A percentile compares a stretch with the other conserved stretches of the same genome.
These are phyloP conservation scores for Microplitis deprimator DNA, from an alignment of 2,888 invertebrate species.

Conservation along the genomic window DNA sequence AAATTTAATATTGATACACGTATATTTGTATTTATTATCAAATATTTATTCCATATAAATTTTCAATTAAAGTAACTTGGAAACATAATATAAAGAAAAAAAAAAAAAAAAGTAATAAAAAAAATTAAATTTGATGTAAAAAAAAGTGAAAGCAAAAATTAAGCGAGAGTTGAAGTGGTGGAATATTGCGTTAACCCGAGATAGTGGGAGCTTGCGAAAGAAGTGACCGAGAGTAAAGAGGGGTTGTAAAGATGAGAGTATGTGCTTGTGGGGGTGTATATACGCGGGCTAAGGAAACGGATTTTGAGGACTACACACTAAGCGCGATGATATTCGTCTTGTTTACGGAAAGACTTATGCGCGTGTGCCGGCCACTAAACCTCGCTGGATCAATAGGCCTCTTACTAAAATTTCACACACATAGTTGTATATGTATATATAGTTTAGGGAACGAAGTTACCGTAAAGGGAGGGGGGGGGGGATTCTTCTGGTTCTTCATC, in stretches of 20 bases:
- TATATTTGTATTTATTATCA: neutral
- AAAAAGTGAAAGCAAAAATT: neutral
- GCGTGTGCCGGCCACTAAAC: constrained; percentile 67
- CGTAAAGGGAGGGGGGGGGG: neutral
- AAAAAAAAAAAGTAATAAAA: constrained; percentile 4
- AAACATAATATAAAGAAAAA: neutral
- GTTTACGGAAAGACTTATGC: constrained; percentile 70
- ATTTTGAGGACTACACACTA: constrained; percentile 63
- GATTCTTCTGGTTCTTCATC: neutral
- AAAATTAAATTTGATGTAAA: neutral
- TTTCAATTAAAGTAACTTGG: neutral
- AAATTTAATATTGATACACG: neutral
- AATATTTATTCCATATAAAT: neutral
- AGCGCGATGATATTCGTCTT: constrained; percentile 71
- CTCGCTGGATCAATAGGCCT: constrained; percentile 68
- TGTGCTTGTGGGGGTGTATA: constrained; percentile 14
- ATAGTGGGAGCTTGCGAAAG: neutral
- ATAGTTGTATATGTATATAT: constrained; percentile 25
- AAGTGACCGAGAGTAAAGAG: neutral
- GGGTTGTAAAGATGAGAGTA: neutral
- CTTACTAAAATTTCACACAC: constrained; percentile 63
- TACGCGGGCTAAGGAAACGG: constrained; percentile 51
- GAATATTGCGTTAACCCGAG: neutral
- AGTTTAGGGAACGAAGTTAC: constrained; percentile 44
- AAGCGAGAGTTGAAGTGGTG: neutral